These are phyloP conservation scores for Lamellibrachia luymesi DNA, from an alignment of 1,140 invertebrate species.

Conservation along the genomic window DNA sequence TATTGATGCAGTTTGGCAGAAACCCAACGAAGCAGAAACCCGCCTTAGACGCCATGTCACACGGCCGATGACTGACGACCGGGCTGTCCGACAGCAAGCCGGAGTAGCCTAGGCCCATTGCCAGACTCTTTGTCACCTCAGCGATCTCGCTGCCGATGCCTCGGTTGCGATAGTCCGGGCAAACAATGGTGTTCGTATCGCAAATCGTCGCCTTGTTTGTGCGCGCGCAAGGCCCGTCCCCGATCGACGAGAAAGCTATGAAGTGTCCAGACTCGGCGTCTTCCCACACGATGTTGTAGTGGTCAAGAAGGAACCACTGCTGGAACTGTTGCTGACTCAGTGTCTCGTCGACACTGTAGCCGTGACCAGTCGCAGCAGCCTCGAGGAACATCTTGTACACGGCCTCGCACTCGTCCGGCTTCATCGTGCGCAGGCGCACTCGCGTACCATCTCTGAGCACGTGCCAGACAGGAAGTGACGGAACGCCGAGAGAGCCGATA, in stretches of 20 bases:
- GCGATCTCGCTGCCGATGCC: too few species aligned
- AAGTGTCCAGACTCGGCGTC: not conserved
- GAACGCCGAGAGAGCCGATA: not conserved
- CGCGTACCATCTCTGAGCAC: not conserved
- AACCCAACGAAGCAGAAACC: not conserved
- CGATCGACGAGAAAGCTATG: not conserved
- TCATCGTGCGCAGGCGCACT: not conserved
- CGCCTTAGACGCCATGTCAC: not conserved
- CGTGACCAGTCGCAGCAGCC: not conserved
- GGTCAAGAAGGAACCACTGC: conserved; percentile 21
- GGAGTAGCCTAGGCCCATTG: not conserved
- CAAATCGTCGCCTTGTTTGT: too few species aligned
- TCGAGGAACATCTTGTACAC: not conserved
- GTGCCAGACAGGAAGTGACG: not conserved
- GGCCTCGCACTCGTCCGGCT: not conserved
- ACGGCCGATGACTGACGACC: not conserved
- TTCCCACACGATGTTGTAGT: conserved; percentile 17
- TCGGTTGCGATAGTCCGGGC: too few species aligned
- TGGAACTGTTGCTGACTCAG: not conserved
- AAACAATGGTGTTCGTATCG: too few species aligned
- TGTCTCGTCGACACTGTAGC: not conserved
- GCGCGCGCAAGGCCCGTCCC: too few species aligned
- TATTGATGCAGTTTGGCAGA: not conserved
- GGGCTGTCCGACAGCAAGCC: not conserved
- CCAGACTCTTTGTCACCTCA: not conserved